Percentiles rank a stretch among this genome's conserved stretches.
Conservation (phyloP, 2,113 vertebrate genomes). For the Solea senegalensis region DNA sequence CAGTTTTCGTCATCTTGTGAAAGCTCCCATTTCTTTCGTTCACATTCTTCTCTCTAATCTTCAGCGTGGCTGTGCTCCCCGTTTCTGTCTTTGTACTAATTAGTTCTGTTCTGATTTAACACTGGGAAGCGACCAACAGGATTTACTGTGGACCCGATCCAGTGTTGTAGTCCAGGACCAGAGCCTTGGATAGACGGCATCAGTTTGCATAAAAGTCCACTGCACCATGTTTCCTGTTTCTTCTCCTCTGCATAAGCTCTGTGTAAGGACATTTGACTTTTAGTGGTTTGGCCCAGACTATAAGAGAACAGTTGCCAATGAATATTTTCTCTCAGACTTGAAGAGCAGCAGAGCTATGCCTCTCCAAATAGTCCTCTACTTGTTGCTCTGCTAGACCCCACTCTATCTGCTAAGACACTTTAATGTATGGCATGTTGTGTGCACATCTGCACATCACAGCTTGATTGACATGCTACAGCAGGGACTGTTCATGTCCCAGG, state of each 20-base stretch:
- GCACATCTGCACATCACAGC: conserved; percentile 37
- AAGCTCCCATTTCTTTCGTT: too few species aligned
- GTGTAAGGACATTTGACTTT: conserved; percentile 16
- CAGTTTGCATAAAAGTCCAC: not conserved
- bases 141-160: too few species aligned
- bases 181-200: not conserved
- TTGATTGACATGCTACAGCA: conserved; percentile 72
- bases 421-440: conserved; percentile 34
- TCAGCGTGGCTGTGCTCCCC: too few species aligned
- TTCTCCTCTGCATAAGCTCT: conserved; percentile 1
- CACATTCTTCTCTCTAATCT: too few species aligned
- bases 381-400: conserved; percentile 6
- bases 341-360: not conserved
- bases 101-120: too few species aligned
- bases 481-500: conserved; percentile 58
- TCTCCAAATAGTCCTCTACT: conserved; percentile 17
- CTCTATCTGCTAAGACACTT: conserved; percentile 11
- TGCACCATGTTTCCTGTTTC: not conserved
- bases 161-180: too few species aligned
- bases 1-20: too few species aligned
- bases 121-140: too few species aligned
- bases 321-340: not conserved
- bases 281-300: conserved; percentile 2
- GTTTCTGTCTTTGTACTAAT: too few species aligned
- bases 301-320: conserved; percentile 1